These are phyloP conservation scores for Engystomops pustulosus DNA, from an alignment of 2,113 vertebrate species.

Conservation along the genomic window DNA sequence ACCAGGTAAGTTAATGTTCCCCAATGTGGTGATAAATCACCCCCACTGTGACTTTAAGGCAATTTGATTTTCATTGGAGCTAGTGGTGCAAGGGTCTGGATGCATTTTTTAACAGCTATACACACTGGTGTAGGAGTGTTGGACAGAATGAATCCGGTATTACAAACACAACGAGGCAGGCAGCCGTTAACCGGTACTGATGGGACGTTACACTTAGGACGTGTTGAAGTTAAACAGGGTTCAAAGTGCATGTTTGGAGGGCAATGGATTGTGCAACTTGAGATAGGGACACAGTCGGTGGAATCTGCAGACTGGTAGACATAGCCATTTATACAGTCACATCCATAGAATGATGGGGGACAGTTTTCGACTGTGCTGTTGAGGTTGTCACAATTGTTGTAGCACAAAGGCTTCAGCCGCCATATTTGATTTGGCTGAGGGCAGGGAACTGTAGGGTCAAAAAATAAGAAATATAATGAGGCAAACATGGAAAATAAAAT, in stretches of 20 bases:
- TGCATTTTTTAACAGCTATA: no score
- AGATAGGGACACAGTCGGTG: background rate
- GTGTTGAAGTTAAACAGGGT: background rate
- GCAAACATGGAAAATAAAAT: no score
- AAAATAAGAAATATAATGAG: no score
- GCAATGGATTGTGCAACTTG: background rate
- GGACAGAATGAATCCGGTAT: background rate
- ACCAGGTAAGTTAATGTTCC: no score
- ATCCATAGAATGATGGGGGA: background rate
- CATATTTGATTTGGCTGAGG: background rate
- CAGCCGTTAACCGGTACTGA: background rate
- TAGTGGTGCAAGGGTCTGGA: no score
- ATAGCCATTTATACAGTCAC: background rate
- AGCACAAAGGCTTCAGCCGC: background rate
- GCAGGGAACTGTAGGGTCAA: background rate
- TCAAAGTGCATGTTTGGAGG: slow-evolving; percentile 2
- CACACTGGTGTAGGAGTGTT: background rate
- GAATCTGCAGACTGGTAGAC: background rate
- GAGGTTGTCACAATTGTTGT: background rate
- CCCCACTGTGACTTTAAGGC: no score
- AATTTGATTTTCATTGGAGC: no score
- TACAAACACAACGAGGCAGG: background rate
- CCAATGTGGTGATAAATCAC: no score
- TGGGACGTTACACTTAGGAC: background rate
- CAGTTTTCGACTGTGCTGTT: background rate